Conservation (phyloP, 2,113 vertebrate genomes). For the Chrysochloris asiatica region DNA sequence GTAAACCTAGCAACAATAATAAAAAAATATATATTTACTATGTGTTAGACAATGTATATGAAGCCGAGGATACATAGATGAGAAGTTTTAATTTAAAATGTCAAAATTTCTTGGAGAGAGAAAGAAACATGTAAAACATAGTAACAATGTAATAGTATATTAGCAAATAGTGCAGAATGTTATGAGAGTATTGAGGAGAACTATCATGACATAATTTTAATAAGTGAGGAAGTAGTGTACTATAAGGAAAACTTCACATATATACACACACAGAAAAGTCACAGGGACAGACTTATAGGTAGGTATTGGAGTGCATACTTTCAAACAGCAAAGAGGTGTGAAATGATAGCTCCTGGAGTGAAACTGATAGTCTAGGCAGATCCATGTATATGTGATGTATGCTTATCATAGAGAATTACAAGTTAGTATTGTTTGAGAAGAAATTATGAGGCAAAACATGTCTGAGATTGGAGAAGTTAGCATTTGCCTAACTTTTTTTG, state of each 20-base stretch:
- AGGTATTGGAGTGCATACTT: not conserved
- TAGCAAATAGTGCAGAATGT: not conserved
- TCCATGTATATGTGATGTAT: not conserved
- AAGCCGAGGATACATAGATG: not conserved
- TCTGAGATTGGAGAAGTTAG: not conserved
- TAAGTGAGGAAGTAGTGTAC: not conserved
- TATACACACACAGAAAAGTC: not conserved
- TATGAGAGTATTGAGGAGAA: not conserved
- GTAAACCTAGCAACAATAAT: not conserved
- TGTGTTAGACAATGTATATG: not conserved
- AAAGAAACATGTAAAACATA: not conserved
- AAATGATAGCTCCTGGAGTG: not conserved
- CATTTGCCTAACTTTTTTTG: not conserved
- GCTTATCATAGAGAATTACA: not conserved
- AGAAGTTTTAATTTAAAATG: not conserved
- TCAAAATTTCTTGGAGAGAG: not conserved
- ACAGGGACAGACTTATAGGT: not conserved
- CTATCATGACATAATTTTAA: not conserved
- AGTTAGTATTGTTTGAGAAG: not conserved
- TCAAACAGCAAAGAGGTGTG: not conserved
- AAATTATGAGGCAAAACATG: not conserved
- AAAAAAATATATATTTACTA: not conserved
- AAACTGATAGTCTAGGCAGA: not conserved
- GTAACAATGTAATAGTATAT: not conserved
- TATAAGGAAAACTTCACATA: not conserved